Evolutionary conservation across 2,113 vertebrate species (phyloP).

Genomic region (Elachura formosa): DNA sequence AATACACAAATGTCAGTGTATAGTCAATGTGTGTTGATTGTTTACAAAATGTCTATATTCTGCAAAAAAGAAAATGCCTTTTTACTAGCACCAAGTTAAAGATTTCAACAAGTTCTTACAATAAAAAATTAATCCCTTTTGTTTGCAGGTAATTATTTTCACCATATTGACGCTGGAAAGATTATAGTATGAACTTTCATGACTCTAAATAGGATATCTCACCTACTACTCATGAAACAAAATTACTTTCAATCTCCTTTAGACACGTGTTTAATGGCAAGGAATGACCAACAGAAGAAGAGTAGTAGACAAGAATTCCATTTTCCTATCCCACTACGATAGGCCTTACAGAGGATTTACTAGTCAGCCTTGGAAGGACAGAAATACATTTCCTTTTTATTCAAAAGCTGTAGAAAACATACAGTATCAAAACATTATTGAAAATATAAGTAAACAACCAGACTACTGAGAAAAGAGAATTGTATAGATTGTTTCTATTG

Average conservation of each 20-base stretch:
- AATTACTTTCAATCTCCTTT: background rate
- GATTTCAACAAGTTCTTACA: background rate
- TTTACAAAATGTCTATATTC: slow-evolving; percentile 9
- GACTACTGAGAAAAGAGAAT: background rate
- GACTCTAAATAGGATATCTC: background rate
- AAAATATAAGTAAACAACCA: background rate
- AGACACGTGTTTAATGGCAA: background rate
- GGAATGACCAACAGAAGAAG: background rate
- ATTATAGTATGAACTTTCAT: background rate
- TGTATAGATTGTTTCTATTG: background rate
- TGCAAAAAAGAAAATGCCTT: background rate
- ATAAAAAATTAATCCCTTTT: background rate
- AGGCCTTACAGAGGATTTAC: background rate
- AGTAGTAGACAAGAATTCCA: background rate
- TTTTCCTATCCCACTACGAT: background rate
- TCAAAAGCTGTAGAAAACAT: background rate
- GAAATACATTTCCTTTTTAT: background rate
- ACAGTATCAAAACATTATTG: background rate
- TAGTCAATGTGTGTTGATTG: background rate
- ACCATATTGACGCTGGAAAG: background rate
- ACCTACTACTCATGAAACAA: background rate
- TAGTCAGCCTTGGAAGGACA: background rate
- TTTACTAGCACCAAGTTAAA: background rate
- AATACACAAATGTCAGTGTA: background rate
- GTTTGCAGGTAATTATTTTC: background rate